Conservation (phyloP, 2,113 vertebrate genomes). For the Arenaria interpres region DNA sequence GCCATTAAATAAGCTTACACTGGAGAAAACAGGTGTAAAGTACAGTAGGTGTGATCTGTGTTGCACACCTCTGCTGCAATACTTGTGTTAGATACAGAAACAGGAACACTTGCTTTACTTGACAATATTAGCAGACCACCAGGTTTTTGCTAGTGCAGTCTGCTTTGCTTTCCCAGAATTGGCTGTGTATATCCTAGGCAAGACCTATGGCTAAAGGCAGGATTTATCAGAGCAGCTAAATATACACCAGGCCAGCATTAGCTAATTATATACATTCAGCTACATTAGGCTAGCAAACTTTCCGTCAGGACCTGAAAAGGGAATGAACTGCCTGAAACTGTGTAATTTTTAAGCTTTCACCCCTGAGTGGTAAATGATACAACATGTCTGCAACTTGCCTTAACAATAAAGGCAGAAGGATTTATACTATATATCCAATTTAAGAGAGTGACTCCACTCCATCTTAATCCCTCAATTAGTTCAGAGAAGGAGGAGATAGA, state of each 20-base stretch:
- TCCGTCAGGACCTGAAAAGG: background rate
- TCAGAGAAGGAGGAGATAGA: background rate
- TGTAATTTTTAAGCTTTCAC: background rate
- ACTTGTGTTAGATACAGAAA: background rate
- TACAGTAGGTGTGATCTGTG: background rate
- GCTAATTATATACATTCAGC: background rate
- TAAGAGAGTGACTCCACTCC: background rate
- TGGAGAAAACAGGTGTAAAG: background rate
- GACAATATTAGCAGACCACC: background rate
- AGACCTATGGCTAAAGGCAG: background rate
- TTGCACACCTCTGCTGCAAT: background rate
- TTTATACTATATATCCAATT: background rate
- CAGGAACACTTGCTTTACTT: background rate
- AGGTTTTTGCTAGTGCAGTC: background rate
- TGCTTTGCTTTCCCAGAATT: background rate
- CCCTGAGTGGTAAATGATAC: background rate
- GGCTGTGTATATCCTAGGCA: background rate
- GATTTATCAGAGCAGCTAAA: slow-evolving; percentile 17
- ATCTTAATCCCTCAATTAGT: background rate
- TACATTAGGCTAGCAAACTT: background rate
- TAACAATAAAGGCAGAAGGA: background rate
- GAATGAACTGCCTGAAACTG: background rate
- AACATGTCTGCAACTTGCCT: background rate
- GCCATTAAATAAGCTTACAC: background rate
- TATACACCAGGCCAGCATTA: background rate